Percentiles rank a stretch among this genome's conserved stretches.
Conservation (phyloP, 2,113 vertebrate genomes). For the Cyrtonyx montezumae region DNA sequence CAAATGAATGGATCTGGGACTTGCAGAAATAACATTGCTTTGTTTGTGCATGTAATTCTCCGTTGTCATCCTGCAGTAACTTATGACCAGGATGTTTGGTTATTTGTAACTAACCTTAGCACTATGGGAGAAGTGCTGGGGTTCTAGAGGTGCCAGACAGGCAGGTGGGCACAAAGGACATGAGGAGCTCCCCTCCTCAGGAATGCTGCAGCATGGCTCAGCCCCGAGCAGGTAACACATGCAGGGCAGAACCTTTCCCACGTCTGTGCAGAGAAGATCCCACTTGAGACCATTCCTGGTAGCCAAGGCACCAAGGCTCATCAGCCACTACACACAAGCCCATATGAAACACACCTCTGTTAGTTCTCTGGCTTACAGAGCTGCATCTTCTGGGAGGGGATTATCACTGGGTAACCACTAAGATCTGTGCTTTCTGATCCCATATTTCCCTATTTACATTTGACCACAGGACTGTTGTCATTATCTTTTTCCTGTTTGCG, state of each 20-base stretch:
- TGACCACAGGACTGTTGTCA: not conserved
- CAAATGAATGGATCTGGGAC: rapidly evolving
- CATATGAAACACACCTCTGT: not conserved
- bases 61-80: not conserved
- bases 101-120: not conserved
- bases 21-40: not conserved
- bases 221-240: not conserved
- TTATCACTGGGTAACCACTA: not conserved
- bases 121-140: not conserved
- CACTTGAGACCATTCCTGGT: not conserved
- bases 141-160: not conserved
- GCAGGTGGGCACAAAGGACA: not conserved
- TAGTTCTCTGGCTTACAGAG: not conserved
- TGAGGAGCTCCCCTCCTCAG: not conserved
- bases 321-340: not conserved
- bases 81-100: not conserved
- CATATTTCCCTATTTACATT: not conserved
- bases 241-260: not conserved
- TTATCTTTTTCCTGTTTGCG: too few species aligned
- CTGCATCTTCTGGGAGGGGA: not conserved
- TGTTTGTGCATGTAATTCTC: not conserved
- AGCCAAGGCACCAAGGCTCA: not conserved
- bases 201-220: rapidly evolving
- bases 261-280: not conserved
- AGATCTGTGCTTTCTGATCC: not conserved